Percentiles rank a stretch among this genome's conserved stretches.
Evolutionary conservation across 2,113 vertebrate species (phyloP).

Genomic region (Corythoichthys intestinalis): DNA sequence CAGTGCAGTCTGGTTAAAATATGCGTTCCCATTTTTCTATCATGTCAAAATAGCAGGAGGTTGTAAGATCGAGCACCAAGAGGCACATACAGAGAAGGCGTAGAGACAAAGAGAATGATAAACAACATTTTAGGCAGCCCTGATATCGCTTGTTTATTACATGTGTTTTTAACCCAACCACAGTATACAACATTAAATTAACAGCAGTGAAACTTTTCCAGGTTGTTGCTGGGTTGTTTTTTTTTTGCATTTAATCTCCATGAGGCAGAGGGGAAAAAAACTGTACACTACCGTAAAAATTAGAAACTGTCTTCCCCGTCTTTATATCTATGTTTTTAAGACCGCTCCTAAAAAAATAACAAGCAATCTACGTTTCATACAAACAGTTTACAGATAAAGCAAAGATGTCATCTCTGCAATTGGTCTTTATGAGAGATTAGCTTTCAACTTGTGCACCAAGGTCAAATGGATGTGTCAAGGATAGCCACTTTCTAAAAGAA

Average conservation of each 20-base stretch:
- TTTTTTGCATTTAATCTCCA: neutral
- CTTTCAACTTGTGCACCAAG: neutral
- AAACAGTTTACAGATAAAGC: neutral
- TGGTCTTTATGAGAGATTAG: neutral
- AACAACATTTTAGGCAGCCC: neutral
- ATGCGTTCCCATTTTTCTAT: conserved; percentile 1
- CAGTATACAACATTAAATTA: neutral
- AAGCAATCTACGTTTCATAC: neutral
- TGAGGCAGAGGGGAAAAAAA: neutral
- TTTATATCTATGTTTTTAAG: neutral
- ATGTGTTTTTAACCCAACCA: neutral
- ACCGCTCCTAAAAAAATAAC: neutral
- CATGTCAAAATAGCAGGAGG: conserved; percentile 4
- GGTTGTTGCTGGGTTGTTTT: neutral
- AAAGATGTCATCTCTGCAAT: neutral
- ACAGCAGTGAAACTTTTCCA: neutral
- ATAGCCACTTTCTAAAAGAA: neutral
- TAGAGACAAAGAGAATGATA: neutral
- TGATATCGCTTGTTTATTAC: neutral
- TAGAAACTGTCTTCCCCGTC: neutral
- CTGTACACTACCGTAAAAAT: neutral
- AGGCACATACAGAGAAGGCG: neutral
- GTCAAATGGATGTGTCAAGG: neutral
- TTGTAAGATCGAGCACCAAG: conserved; percentile 1
- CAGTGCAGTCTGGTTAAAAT: conserved; percentile 1